These are phyloP conservation scores for Dasyornis broadbenti DNA, from an alignment of 2,113 vertebrate genomes.

Conservation along the genomic window DNA sequence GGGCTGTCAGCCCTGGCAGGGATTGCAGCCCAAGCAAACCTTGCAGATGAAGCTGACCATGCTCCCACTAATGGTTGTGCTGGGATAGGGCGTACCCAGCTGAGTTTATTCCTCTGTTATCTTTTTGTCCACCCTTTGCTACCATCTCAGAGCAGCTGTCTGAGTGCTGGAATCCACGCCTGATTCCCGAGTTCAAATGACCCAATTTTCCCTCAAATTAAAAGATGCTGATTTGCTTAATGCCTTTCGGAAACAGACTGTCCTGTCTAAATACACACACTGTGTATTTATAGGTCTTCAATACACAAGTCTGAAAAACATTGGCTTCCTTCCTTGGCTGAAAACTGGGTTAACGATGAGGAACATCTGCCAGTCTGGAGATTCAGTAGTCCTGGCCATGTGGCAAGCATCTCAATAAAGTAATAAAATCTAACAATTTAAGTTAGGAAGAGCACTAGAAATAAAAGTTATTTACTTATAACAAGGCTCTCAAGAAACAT, in stretches of 20 bases:
- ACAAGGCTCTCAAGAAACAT: not conserved
- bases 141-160: not conserved
- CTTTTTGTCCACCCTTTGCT: not conserved
- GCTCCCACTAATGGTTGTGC: accelerated
- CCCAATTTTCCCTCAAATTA: not conserved
- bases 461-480: not conserved
- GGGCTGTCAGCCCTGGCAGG: not conserved
- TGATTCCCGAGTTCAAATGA: not conserved
- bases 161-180: not conserved
- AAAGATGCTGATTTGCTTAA: not conserved
- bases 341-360: not conserved
- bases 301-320: not conserved
- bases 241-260: not conserved
- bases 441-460: not conserved
- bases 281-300: not conserved
- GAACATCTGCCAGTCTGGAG: not conserved
- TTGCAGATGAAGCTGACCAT: accelerated
- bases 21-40: not conserved
- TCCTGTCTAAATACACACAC: not conserved
- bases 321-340: not conserved
- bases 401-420: not conserved
- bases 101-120: not conserved
- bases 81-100: accelerated
- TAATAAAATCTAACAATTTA: not conserved
- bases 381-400: not conserved